Conservation (phyloP, 2,888 invertebrate genomes). For the Lamellibrachia satsuma region DNA sequence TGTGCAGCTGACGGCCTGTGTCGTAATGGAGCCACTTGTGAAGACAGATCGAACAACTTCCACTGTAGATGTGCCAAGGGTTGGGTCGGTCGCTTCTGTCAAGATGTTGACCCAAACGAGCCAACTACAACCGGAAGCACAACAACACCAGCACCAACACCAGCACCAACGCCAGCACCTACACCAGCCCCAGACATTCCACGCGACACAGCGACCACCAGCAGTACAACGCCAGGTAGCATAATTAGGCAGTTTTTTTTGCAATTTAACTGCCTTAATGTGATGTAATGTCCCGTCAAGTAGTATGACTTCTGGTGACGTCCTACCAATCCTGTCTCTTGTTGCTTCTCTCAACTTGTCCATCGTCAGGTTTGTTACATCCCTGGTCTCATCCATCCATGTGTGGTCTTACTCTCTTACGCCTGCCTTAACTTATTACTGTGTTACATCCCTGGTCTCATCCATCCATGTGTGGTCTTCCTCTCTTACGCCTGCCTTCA, state of each 20-base stretch:
- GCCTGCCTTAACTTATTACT: too few species aligned
- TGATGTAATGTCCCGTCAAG: too few species aligned
- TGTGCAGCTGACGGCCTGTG: slow-evolving; percentile 29
- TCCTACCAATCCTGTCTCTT: too few species aligned
- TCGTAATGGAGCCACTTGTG: slow-evolving; percentile 31
- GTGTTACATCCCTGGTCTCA: too few species aligned
- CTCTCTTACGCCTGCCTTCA: too few species aligned
- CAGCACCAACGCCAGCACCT: background rate
- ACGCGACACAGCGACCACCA: background rate
- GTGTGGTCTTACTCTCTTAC: too few species aligned
- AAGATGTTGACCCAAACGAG: background rate
- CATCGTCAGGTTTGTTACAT: too few species aligned
- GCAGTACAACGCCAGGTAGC: background rate
- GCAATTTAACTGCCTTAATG: background rate
- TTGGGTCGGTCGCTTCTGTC: slow-evolving; percentile 28
- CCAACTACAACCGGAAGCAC: background rate
- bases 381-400: too few species aligned
- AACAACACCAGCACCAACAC: background rate
- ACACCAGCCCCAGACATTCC: background rate
- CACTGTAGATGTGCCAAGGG: slow-evolving; percentile 24
- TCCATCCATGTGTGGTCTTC: too few species aligned
- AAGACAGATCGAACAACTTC: slow-evolving; percentile 26
- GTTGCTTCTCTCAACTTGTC: too few species aligned
- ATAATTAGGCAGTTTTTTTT: background rate
- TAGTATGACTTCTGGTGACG: too few species aligned